phyloP scores from a whole-genome alignment of 2,797 vertebrate genomes.

The Mus spretus region DNA sequence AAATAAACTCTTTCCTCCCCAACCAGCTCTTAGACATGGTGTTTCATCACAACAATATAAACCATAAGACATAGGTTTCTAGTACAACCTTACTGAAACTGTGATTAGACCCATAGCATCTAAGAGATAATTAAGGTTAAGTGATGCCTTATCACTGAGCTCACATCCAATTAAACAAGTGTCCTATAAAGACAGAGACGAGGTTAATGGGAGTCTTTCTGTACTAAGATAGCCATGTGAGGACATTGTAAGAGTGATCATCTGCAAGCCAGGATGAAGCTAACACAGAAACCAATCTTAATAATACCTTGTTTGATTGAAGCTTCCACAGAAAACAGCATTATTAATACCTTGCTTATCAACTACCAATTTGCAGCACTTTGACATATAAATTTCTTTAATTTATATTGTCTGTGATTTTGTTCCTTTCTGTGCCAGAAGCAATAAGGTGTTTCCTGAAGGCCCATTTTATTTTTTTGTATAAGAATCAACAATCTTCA shows the following conservation, averaged over 20 bases:
- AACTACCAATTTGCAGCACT: not conserved
- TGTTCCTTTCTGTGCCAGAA: not conserved
- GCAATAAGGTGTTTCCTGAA: fast-evolving
- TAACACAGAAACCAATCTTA: not conserved
- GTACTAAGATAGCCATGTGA: not conserved
- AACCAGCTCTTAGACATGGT: too few relatives aligned
- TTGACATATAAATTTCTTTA: not conserved
- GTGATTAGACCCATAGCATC: not conserved
- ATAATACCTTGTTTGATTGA: not conserved
- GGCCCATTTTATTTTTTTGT: not conserved
- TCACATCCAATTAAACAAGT: not conserved
- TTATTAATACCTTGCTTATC: not conserved
- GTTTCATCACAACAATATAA: not conserved
- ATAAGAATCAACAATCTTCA: not conserved
- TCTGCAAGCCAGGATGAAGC: not conserved
- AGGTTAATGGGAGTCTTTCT: not conserved
- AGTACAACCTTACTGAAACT: fast-evolving
- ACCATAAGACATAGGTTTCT: not conserved
- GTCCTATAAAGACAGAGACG: not conserved
- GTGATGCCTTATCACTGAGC: too few relatives aligned
- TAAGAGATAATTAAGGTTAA: not conserved
- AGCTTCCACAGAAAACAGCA: not conserved
- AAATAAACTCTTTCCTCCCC: not conserved
- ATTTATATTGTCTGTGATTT: not conserved
- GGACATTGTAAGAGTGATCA: too few relatives aligned